phyloP scores from a whole-genome alignment of 2,113 vertebrate genomes.

The Stigmatopora nigra region DNA sequence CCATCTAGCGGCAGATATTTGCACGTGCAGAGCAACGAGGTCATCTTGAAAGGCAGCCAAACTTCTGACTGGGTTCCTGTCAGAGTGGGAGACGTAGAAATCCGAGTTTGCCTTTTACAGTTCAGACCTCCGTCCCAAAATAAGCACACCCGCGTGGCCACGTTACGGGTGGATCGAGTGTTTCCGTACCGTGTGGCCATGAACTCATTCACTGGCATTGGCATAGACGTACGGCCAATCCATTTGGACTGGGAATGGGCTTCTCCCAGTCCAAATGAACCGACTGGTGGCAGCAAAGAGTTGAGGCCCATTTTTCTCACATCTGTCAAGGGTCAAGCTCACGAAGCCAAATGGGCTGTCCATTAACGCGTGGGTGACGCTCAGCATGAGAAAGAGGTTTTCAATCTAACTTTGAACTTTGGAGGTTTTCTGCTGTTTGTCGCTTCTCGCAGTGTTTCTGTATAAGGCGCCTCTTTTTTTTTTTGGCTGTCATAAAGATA shows the following conservation, averaged over 20 bases:
- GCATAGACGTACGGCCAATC: no score
- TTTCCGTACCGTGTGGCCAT: background rate
- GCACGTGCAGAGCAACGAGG: slow-evolving; percentile 62
- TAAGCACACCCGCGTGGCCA: slow-evolving; percentile 36
- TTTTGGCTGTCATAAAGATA: slow-evolving; percentile 62
- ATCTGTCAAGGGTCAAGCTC: no score
- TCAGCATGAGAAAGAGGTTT: background rate
- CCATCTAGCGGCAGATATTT: slow-evolving; percentile 82
- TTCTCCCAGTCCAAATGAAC: no score
- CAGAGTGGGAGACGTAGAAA: slow-evolving; percentile 51
- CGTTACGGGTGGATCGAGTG: slow-evolving; percentile 10
- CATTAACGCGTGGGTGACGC: background rate
- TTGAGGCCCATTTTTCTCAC: no score
- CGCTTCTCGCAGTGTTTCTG: slow-evolving; percentile 46
- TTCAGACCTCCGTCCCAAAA: slow-evolving; percentile 44
- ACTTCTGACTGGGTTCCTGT: slow-evolving; percentile 58
- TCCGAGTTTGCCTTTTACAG: slow-evolving; percentile 60
- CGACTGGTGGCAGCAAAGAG: no score
- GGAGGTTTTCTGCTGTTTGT: slow-evolving; percentile 44
- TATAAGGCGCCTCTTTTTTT: slow-evolving; percentile 61
- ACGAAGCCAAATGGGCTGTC: no score
- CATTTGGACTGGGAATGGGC: no score
- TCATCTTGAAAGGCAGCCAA: slow-evolving; percentile 73
- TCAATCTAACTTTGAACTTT: background rate
- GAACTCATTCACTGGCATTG: background rate